These are phyloP conservation scores for Luperina nickerlii DNA, from an alignment of 2,888 invertebrate genomes.

Conservation along the genomic window DNA sequence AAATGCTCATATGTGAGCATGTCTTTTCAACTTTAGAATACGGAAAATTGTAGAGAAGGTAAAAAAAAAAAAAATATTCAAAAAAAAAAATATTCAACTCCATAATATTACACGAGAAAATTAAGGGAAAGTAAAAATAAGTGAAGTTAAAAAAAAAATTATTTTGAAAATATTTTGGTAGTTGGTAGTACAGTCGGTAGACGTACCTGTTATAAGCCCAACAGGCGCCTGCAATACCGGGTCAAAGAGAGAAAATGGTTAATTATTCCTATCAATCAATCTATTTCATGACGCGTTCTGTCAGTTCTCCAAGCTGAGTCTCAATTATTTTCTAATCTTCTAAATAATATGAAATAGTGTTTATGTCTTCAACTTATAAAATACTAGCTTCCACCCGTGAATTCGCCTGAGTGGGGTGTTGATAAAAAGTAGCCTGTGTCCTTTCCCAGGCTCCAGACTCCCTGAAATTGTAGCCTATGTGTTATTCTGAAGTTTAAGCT, in stretches of 20 bases:
- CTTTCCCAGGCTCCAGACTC: no score
- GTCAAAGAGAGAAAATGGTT: not conserved
- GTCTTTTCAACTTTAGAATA: not conserved
- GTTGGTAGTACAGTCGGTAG: not conserved
- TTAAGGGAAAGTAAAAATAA: not conserved
- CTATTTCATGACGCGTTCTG: not conserved
- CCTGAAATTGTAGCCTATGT: no score
- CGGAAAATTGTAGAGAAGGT: constrained; percentile 21
- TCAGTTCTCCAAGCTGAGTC: not conserved
- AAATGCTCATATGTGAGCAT: constrained; percentile 13
- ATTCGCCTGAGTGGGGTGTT: no score
- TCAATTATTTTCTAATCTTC: not conserved
- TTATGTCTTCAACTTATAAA: no score
- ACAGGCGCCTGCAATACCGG: no score
- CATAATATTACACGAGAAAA: not conserved
- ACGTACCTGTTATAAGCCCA: not conserved
- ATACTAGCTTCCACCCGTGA: no score
- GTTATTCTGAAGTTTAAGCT: no score
- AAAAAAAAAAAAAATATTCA: no score
- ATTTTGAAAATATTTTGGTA: no score
- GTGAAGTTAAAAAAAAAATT: not conserved
- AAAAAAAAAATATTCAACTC: not conserved
- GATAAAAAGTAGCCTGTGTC: no score
- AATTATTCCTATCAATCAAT: not conserved
- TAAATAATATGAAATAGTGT: not conserved